phyloP scores from a whole-genome alignment of 2,797 vertebrate genomes.

The Leptatherina wallacei region DNA sequence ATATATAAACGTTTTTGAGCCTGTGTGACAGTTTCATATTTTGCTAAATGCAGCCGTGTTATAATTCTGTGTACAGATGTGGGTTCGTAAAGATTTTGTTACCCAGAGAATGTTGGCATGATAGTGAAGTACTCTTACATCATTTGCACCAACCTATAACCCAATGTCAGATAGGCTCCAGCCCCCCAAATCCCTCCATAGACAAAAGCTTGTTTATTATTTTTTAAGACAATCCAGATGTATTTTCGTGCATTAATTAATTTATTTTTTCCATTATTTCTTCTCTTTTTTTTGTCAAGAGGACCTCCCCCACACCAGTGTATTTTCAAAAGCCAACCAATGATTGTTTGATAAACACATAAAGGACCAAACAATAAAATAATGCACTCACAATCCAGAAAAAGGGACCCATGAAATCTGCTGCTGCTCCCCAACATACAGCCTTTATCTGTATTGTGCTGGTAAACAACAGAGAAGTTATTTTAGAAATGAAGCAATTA shows the following conservation, averaged over 20 bases:
- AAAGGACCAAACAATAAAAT: conserved; percentile 50
- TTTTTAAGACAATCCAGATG: conserved; percentile 4
- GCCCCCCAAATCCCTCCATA: not conserved
- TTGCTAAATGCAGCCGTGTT: too few relatives aligned
- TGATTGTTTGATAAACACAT: conserved; percentile 51
- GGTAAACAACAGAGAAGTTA: conserved; percentile 86
- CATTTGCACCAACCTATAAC: not conserved
- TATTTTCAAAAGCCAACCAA: conserved; percentile 33
- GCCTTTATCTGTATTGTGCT: conserved; percentile 73
- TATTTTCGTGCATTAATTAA: not conserved
- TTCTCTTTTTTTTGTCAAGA: conserved; percentile 25
- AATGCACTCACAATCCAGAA: conserved; percentile 46
- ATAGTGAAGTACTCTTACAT: not conserved
- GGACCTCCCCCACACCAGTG: conserved; percentile 3
- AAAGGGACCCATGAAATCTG: conserved; percentile 49
- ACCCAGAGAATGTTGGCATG: not conserved
- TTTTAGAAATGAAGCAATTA: conserved; percentile 90
- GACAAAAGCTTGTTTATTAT: conserved; percentile 1
- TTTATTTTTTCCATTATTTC: not conserved
- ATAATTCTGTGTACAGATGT: not conserved
- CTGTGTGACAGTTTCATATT: too few relatives aligned
- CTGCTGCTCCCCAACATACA: conserved; percentile 52
- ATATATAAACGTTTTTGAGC: too few relatives aligned
- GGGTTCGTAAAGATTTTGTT: not conserved
- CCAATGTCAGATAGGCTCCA: not conserved